These are phyloP conservation scores for Halyomorpha halys DNA, from an alignment of 1,140 invertebrate species.

Conservation along the genomic window DNA sequence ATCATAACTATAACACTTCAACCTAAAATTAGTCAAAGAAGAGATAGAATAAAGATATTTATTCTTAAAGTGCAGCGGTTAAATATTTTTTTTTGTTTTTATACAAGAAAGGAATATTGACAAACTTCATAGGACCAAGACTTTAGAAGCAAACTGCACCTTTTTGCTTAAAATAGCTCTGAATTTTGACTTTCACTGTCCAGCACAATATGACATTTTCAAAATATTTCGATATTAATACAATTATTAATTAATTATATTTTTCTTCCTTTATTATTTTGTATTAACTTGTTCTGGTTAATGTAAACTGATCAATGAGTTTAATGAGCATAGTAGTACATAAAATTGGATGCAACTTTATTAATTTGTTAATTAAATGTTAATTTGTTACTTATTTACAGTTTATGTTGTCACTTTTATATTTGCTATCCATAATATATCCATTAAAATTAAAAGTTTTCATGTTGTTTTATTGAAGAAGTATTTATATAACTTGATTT, in stretches of 20 bases:
- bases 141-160: conserved; percentile 34
- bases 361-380: conserved; percentile 25
- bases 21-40: background rate
- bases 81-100: conserved; percentile 3
- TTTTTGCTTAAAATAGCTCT: conserved; percentile 29
- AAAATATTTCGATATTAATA: conserved; percentile 19
- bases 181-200: conserved; percentile 10
- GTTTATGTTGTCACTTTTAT: conserved; percentile 24
- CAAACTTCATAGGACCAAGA: background rate
- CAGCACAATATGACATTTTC: background rate
- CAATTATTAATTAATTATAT: conserved; percentile 18
- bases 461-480: background rate
- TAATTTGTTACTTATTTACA: conserved; percentile 26
- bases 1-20: conserved; percentile 1
- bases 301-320: conserved; percentile 12
- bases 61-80: conserved; percentile 10
- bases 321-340: conserved; percentile 23
- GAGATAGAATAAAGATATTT: conserved; percentile 11
- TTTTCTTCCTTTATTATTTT: conserved; percentile 22
- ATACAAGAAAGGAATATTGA: background rate
- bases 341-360: conserved; percentile 23
- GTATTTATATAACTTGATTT: background rate
- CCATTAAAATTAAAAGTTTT: background rate
- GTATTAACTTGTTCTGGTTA: conserved; percentile 21
- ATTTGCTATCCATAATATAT: background rate